Base-by-base conservation (phyloP, 92 coral and sea anemone genomes). In the Palythoa grandis region DNA sequence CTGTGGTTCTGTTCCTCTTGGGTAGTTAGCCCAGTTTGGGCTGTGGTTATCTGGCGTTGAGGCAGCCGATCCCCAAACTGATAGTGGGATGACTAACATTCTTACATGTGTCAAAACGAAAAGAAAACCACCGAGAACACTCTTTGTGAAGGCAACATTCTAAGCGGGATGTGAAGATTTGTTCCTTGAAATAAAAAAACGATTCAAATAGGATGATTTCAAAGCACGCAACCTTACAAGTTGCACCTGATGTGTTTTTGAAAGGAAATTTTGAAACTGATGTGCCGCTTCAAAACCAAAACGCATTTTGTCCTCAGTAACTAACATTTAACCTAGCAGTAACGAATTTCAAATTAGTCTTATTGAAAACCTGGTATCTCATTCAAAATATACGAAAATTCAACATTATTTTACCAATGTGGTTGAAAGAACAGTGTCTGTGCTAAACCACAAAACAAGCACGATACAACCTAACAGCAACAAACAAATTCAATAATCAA, bases 11-110 rank as follows among this genome's bases (percentile, higher is more conserved):
- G 86, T 80, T 10, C 63, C 60, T 80, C 86, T 79, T 86, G 84
- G 83, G 84, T 86, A 52, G 88, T 86, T 72, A 73, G 82, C 54
- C 52, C 67, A 54, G 54, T 78, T 77, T 70, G 53, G 73, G 35
- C 88, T 75, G 82, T 85, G 60, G 83, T 86, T 86, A 86, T 76
- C 88, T 86, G 88, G 65, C 19, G 61, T 11, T 16, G 61, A 10
- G 15, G 61, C 13, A 54, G 61, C 61, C 61, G 61, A 54, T 54
- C 14, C 17, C 14, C 61, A 10, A 12, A 54, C 13, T 11, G 61
- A 12, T 11, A 54, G 61, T 3, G 61, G 61, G 2, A 54, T 9
- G 9, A 54, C 11, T 54, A 5, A 54, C 61, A 12, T 54, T 54
- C 61, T 54, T 54, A 54, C 56, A 52, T 52, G 12, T 52, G 56